Conservation (phyloP, 2,888 invertebrate genomes). For the Antheraea yamamai region DNA sequence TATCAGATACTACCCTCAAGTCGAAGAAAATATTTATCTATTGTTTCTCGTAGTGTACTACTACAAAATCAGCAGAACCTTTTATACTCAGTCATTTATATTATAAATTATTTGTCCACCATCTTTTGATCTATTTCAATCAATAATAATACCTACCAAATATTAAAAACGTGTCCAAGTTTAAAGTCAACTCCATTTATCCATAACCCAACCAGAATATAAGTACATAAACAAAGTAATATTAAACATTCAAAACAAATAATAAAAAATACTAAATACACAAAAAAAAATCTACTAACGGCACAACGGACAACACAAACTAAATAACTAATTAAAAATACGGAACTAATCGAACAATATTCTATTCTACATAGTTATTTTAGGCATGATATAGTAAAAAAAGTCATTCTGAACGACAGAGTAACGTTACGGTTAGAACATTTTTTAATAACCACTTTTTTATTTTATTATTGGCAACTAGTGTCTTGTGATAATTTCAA, state of each 20-base stretch:
- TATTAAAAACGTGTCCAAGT: neutral
- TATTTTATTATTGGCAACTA: too few species aligned
- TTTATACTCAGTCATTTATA: too few species aligned
- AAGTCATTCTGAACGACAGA: neutral
- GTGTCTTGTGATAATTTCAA: too few species aligned
- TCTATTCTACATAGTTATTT: neutral
- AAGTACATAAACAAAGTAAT: neutral
- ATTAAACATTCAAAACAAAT: neutral
- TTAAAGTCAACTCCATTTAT: neutral
- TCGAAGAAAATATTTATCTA: too few species aligned
- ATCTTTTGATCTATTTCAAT: too few species aligned
- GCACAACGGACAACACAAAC: conserved; percentile 4
- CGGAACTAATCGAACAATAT: neutral
- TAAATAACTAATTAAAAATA: neutral
- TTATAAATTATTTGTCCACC: too few species aligned
- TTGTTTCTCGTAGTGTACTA: too few species aligned
- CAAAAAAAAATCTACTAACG: conserved; percentile 2
- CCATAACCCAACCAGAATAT: neutral
- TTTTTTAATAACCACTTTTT: too few species aligned
- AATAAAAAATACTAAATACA: neutral
- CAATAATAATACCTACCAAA: too few species aligned
- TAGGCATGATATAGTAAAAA: neutral
- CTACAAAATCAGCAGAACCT: too few species aligned
- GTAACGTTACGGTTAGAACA: neutral
- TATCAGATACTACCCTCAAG: neutral